A percentile compares a stretch with the other conserved stretches of the same genome.
phyloP scores from a whole-genome alignment of 2,888 invertebrate genomes.

The Agrotis exclamationis region DNA sequence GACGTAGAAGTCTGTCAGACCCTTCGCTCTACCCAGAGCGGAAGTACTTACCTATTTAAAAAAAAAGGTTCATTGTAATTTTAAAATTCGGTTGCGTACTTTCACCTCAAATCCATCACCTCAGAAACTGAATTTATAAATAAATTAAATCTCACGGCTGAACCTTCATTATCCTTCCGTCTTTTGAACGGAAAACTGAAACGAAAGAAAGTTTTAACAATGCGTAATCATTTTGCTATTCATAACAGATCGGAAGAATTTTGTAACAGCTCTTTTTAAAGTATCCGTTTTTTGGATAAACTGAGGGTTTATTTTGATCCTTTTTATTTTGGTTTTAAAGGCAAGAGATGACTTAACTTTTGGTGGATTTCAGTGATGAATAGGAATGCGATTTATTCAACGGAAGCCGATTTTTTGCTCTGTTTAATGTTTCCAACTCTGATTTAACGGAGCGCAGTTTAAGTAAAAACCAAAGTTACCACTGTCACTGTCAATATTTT shows the following conservation, averaged over 20 bases:
- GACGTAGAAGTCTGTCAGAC: too few relatives aligned
- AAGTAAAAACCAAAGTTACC: too few relatives aligned
- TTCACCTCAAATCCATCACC: slow-evolving; percentile 6
- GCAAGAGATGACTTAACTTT: not conserved
- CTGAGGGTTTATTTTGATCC: too few relatives aligned
- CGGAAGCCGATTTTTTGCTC: too few relatives aligned
- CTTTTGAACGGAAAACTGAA: slow-evolving; percentile 44
- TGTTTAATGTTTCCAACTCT: not conserved
- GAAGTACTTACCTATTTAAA: too few relatives aligned
- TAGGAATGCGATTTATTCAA: too few relatives aligned
- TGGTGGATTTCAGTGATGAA: not conserved
- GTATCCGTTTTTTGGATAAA: not conserved
- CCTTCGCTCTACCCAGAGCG: too few relatives aligned
- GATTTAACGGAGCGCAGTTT: too few relatives aligned
- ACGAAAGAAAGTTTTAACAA: slow-evolving; percentile 57
- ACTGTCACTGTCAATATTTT: too few relatives aligned
- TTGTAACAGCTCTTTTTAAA: slow-evolving; percentile 10
- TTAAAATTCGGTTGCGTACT: not conserved
- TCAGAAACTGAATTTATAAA: slow-evolving; percentile 24
- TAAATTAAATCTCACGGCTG: slow-evolving; percentile 32
- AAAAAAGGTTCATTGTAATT: not conserved
- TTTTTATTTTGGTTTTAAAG: not conserved
- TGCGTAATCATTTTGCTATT: slow-evolving; percentile 41
- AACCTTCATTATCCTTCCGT: slow-evolving; percentile 30
- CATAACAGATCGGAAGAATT: slow-evolving; percentile 14